Evolutionary conservation across 2,113 vertebrate species (phyloP), one percentile per base, ranked within the genome.

Genomic region (Micronisus gabar): DNA sequence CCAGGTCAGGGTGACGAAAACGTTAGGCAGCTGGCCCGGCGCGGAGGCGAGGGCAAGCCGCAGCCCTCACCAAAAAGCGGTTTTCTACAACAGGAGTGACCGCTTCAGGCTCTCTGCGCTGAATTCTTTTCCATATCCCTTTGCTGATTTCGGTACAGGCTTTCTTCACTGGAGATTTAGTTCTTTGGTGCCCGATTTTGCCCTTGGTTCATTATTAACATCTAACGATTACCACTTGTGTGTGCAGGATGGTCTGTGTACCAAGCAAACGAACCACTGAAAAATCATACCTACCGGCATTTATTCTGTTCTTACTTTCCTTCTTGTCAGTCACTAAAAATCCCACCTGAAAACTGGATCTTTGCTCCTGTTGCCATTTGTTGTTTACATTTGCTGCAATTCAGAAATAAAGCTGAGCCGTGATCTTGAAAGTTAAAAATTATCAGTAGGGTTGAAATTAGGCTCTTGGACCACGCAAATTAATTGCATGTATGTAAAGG

Each of bases 11-110:
- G 26, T 55, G 20, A 20, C 2, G 14, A 53, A 47, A 58, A 14
- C 2, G 7, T 23, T 2, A n/a, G 13, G 18, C 50, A 47, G 26
- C 18, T 27, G n/a, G 14, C 13, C 15, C 3, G 8, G 18, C 2
- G 9, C 4, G 30, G 15, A 19, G 40, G 53, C 16, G 45, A 34
- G 22, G 36, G 22, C 36, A 41, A 62, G 34, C n/a, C 21, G 3
- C 36, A 26, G 65, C 34, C 4, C 1, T 27, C 50, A 29, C 26
- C 25, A 2, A 20, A 41, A 45, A 5, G 45, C 22, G 8, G 4
- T 12, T 63, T 30, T 30, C 29, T 27, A 8, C 66, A 21, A 3
- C 21, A 3, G 1, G 23, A 79, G 23, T 3, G 36, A 6, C 53
- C 32, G 48, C 30, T 53, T n/a, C 25, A 21, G 32, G 30, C 22